phyloP scores from a whole-genome alignment of 2,113 vertebrate species.

The Burhinus bistriatus region DNA sequence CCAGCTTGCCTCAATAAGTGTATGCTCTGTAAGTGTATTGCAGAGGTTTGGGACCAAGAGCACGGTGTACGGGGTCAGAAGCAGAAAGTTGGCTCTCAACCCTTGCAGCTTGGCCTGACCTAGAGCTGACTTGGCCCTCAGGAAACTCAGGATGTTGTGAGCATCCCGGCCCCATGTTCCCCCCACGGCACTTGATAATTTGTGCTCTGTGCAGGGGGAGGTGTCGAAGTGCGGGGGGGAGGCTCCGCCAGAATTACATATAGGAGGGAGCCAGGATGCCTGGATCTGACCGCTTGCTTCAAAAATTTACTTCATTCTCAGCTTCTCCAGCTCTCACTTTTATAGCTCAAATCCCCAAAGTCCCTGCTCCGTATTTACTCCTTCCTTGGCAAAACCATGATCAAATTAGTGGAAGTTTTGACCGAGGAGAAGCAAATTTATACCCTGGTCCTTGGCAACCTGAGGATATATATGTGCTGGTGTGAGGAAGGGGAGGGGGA shows the following conservation, averaged over 20 bases:
- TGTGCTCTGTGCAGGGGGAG: background rate
- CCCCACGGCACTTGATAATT: background rate
- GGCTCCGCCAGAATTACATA: background rate
- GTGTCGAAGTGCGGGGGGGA: background rate
- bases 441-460: slow-evolving; percentile 14
- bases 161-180: background rate
- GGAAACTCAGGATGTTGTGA: slow-evolving; percentile 2
- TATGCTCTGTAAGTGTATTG: background rate
- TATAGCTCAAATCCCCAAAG: slow-evolving; percentile 25
- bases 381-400: slow-evolving; percentile 42
- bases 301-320: background rate
- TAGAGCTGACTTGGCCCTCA: background rate
- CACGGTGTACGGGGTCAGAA: background rate
- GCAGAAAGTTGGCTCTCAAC: background rate
- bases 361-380: slow-evolving; percentile 35
- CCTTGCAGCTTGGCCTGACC: background rate
- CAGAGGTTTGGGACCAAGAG: background rate
- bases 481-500: background rate
- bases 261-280: background rate
- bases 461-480: background rate
- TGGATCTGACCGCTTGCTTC: background rate
- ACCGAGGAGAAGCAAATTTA: slow-evolving; percentile 40
- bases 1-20: background rate
- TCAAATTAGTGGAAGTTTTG: slow-evolving; percentile 55
- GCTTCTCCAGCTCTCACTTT: slow-evolving; percentile 22